phyloP scores from a whole-genome alignment of 2,113 vertebrate species.

The Dissostichus mawsoni region DNA sequence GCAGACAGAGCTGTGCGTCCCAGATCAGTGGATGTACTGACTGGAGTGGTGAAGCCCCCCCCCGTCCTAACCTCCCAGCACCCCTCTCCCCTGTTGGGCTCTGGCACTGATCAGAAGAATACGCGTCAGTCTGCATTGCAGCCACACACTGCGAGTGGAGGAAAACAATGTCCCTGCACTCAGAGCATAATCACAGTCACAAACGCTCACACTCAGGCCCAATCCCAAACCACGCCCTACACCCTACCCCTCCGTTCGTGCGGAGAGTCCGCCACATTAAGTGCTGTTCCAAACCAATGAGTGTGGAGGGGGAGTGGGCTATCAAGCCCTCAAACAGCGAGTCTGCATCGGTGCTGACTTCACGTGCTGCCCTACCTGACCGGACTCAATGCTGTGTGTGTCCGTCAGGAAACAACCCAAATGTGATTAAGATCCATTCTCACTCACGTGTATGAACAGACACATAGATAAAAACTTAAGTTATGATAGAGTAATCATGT shows the following conservation, averaged over 20 bases:
- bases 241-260: no score
- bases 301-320: no score
- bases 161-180: conserved; percentile 53
- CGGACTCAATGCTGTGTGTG: no score
- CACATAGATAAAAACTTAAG: conserved; percentile 37
- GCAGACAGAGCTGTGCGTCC: conserved; percentile 57
- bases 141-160: conserved; percentile 57
- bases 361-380: no score
- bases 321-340: no score
- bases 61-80: conserved; percentile 13
- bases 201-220: conserved; percentile 6
- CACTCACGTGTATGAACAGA: conserved; percentile 27
- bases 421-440: neutral
- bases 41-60: conserved; percentile 24
- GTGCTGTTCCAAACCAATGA: no score
- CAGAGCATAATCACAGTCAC: conserved; percentile 50
- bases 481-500: conserved; percentile 50
- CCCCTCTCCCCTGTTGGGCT: conserved; percentile 54
- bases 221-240: no score
- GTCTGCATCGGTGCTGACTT: no score
- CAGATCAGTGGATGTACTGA: conserved; percentile 60
- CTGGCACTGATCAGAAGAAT: conserved; percentile 70
- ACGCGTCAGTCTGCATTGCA: conserved; percentile 48
- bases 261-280: no score
- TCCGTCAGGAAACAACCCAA: no score